A percentile compares a stretch with the other conserved stretches of the same genome.
Evolutionary conservation across 2,888 invertebrate species (phyloP).

Genomic region (Pollenia angustigena): DNA sequence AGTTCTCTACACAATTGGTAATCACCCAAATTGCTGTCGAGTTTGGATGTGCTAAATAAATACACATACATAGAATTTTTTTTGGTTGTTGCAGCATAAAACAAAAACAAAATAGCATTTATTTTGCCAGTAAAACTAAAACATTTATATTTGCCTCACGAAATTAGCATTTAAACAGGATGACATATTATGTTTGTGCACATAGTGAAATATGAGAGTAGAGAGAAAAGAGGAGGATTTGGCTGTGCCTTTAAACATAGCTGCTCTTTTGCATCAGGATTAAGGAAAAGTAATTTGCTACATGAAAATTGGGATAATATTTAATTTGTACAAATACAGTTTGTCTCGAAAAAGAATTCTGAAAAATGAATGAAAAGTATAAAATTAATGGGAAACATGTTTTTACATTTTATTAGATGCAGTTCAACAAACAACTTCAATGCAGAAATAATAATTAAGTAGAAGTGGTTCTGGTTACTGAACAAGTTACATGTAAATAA

Average conservation of each 20-base stretch:
- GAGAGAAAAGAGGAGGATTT: constrained; percentile 1
- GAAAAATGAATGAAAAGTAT: not conserved
- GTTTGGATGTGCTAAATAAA: not conserved
- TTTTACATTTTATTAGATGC: not conserved
- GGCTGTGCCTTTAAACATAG: not conserved
- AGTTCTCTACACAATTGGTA: constrained; percentile 34
- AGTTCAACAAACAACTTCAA: not conserved
- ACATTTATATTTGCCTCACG: constrained; percentile 69
- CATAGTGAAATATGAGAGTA: not conserved
- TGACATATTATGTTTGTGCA: constrained; percentile 52
- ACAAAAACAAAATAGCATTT: constrained; percentile 14
- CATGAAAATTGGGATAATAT: constrained; percentile 47
- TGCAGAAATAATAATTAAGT: not conserved
- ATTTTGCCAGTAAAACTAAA: constrained; percentile 52
- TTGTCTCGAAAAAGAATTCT: not conserved
- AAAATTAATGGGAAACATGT: constrained; percentile 16
- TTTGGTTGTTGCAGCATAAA: not conserved
- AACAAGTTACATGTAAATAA: too few species aligned
- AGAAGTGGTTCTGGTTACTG: too few species aligned
- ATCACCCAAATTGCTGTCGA: constrained; percentile 38
- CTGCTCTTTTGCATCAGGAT: constrained; percentile 2
- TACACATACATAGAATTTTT: not conserved
- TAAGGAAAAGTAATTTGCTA: constrained; percentile 50
- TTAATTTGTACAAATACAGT: constrained; percentile 22
- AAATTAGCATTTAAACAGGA: constrained; percentile 68